These are phyloP conservation scores for Nesospiza acunhae DNA, from an alignment of 2,113 vertebrate genomes.

Conservation along the genomic window DNA sequence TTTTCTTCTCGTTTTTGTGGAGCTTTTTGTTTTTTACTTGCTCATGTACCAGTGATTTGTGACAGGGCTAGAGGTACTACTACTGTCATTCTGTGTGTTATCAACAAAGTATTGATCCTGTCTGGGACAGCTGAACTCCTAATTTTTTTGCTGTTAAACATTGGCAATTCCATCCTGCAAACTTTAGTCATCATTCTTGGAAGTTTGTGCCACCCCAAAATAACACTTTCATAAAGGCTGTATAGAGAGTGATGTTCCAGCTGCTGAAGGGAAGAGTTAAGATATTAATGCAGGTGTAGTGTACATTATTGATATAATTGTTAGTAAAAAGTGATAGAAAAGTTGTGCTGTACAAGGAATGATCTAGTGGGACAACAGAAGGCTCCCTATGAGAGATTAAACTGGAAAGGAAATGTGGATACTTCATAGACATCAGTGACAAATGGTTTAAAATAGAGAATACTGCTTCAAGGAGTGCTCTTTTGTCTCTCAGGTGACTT, in stretches of 20 bases:
- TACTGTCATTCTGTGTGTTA: not conserved
- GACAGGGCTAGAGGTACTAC: not conserved
- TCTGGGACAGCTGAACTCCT: not conserved
- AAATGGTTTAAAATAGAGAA: not conserved
- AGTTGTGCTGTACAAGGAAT: not conserved
- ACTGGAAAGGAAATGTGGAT: not conserved
- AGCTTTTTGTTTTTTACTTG: not conserved
- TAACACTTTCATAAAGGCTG: fast-evolving
- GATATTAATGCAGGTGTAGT: not conserved
- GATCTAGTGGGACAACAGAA: not conserved
- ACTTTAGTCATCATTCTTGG: not conserved
- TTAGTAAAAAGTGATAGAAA: not conserved
- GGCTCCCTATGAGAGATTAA: not conserved
- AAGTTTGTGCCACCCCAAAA: not conserved
- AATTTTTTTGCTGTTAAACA: not conserved
- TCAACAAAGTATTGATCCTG: not conserved
- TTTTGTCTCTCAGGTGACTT: not conserved
- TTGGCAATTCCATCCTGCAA: not conserved
- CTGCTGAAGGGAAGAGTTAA: not conserved
- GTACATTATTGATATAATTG: fast-evolving
- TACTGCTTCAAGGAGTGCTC: not conserved
- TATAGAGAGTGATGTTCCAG: not conserved
- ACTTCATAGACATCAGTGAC: not conserved
- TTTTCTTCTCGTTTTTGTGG: not conserved
- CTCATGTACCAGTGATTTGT: fast-evolving